Evolutionary conservation across 2,113 vertebrate genomes (phyloP), one percentile per base, ranked within the genome.

Genomic region (Antigone vipio): DNA sequence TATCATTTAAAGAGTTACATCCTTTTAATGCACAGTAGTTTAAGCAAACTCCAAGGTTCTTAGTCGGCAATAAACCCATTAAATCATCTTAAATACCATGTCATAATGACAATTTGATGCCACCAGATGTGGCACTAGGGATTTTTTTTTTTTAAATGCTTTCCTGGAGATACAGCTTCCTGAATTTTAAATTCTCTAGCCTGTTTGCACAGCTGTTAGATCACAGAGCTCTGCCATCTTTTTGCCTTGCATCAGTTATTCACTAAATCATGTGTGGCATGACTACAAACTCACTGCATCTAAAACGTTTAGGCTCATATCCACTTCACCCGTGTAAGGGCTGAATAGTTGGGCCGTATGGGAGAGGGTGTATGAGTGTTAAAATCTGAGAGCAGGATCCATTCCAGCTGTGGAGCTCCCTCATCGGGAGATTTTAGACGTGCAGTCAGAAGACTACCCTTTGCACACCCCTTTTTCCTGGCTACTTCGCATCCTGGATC

Each of bases 51-150:
- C 95, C 90, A 93, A 94, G 94, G 95, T 96, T 97, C 96, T 97
- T 94, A 93, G 80, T 95, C 58, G n/a, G 93, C 95, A 96, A 95
- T 97, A 97, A 95, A 97, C 93, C 93, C 95, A 94, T 98, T 98
- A 97, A 98, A 98, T 98, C 98, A 98, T 98, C 98, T 98, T 98
- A 98, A 98, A 98, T 97, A 98, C 98, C 95, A 95, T 97, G 98
- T 98, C 98, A 98, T 98, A 97, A 98, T 97, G 98, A 98, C 97
- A 98, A 96, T 97, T 97, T 93, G 95, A 98, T 97, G 97, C 95
- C 95, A 89, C 95, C 98, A 98, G 98, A 98, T 98, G 98, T 97
- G 97, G 95, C 96, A 96, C 95, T 84, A 96, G 77, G 96, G 95
- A 97, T 97, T 97, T 91, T 95, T 95, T 87, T 50, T 59, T 89